Evolutionary conservation across 1,140 invertebrate species (phyloP), one percentile per base, ranked within the genome.

Genomic region (Leptinotarsa lineolata): DNA sequence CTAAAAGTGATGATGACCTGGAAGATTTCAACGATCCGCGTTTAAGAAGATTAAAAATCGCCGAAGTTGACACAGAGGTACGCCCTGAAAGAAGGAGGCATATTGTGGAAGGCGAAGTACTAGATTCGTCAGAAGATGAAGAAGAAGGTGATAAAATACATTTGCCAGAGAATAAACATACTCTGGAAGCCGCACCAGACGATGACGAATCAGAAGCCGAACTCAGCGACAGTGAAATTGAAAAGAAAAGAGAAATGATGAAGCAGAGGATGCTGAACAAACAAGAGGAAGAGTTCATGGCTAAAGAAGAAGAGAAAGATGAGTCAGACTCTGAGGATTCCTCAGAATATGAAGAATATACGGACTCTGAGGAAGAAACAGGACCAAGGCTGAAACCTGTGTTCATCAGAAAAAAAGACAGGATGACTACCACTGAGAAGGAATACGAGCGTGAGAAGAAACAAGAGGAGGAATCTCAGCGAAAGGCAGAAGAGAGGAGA

Each of bases 371-470:
- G 83, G 95, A 97, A 85, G 94, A 95, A 83, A 92, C 91, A 69
- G 90, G 91, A 0, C 96, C 97, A 0, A 87, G 96, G 72, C 88
- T 99, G 8, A 99, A 99, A 82, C 98, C 98, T 5, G 94, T 99
- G 1, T 99, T 99, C 88, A 96, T 99, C 0, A 88, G 94, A 74
- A 98, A 98, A 82, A 91, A 91, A 75, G 97, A 99, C 82, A 88
- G 98, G 74, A 92, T 99, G 59, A 99, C 98, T 5, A 92, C 99
- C 48, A 92, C 96, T 79, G 97, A 99, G 82, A 93, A 94, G 80
- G 97, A 99, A 82, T 92, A 93, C 66, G 94, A 97, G 85, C 90
- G 92, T 60, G 87, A 91, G 77, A 93, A 93, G 79, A 91, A 96
- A 80, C 95, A 95, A 81, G 94, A 97, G 84, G 82, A 89, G 6